These are phyloP conservation scores for Hiodon tergisus DNA, from an alignment of 2,113 vertebrate genomes.

Conservation along the genomic window DNA sequence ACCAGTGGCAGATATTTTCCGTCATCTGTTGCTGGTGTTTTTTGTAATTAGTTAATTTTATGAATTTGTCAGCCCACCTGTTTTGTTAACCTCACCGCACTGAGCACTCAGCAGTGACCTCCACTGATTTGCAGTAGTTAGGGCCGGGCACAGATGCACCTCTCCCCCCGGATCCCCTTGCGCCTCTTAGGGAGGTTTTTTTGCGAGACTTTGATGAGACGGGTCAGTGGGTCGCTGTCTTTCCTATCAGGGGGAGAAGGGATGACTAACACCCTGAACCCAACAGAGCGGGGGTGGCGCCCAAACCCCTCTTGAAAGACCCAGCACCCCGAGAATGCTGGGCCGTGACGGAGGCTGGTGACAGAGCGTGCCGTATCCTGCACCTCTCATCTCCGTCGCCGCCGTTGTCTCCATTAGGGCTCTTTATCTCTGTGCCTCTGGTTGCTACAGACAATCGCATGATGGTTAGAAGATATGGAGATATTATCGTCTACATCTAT, in stretches of 20 bases:
- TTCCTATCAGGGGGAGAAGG: conserved; percentile 47
- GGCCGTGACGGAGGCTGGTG: conserved; percentile 58
- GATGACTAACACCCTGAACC: conserved; percentile 39
- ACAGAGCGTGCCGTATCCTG: conserved; percentile 53
- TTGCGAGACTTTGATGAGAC: conserved; percentile 31
- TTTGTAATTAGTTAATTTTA: too few species aligned
- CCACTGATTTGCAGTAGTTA: too few species aligned
- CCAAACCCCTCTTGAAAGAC: conserved; percentile 50
- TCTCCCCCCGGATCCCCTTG: conserved; percentile 15
- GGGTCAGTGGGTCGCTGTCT: conserved; percentile 44
- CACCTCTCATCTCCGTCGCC: conserved; percentile 65
- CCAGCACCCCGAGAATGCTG: conserved; percentile 46
- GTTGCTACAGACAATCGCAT: conserved; percentile 61
- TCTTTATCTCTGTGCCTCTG: conserved; percentile 67
- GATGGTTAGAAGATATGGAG: conserved; percentile 5
- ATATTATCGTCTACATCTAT: conserved; percentile 41
- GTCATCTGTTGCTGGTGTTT: too few species aligned
- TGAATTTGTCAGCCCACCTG: too few species aligned
- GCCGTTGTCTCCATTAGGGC: conserved; percentile 63
- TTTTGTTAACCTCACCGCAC: not conserved
- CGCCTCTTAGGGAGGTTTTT: conserved; percentile 31
- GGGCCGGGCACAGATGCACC: conserved; percentile 21
- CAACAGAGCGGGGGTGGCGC: conserved; percentile 39
- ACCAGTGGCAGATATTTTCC: too few species aligned
- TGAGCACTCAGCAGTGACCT: not conserved